These are phyloP conservation scores for Ceratitis capitata DNA, from an alignment of 1,140 invertebrate species.

Conservation along the genomic window DNA sequence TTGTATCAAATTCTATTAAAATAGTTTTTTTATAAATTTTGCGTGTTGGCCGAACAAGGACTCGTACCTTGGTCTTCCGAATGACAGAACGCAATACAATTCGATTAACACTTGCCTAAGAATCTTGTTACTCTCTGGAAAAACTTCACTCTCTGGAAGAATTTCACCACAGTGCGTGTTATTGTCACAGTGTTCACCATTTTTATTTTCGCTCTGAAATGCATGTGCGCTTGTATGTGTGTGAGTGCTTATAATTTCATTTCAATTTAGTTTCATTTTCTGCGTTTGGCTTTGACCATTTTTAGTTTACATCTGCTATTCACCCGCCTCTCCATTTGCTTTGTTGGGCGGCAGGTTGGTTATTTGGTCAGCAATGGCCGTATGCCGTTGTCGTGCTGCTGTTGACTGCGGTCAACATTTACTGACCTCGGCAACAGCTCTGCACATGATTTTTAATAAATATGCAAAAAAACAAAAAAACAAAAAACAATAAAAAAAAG, in stretches of 20 bases:
- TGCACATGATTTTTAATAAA: slow-evolving; percentile 34
- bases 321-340: not conserved
- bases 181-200: not conserved
- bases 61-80: too few species aligned
- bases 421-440: not conserved
- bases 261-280: not conserved
- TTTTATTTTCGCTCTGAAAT: not conserved
- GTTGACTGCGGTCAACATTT: not conserved
- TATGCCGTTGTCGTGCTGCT: not conserved
- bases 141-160: not conserved
- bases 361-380: not conserved
- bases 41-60: too few species aligned
- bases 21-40: too few species aligned
- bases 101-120: too few species aligned
- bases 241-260: not conserved
- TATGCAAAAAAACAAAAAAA: not conserved
- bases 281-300: not conserved
- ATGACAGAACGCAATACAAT: too few species aligned
- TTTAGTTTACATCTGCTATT: not conserved
- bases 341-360: not conserved
- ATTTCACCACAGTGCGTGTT: not conserved
- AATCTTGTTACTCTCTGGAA: too few species aligned
- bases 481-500: too few species aligned
- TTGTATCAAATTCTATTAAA: too few species aligned
- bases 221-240: not conserved